Conservation (phyloP, 2,888 invertebrate species). For the Stenodera caucasica region DNA sequence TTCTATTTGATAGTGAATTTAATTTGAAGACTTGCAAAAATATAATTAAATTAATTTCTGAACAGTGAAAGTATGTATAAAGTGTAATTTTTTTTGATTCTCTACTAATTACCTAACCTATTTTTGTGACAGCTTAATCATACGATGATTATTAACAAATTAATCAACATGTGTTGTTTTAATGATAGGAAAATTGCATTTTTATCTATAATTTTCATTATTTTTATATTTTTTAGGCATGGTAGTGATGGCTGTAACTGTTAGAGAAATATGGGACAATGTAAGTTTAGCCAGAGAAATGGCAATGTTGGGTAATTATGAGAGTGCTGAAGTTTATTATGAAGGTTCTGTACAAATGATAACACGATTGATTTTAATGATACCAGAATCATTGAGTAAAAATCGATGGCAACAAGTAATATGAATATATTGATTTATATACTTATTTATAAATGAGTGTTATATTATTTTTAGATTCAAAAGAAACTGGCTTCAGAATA, state of each 20-base stretch:
- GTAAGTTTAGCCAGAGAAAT: slow-evolving; percentile 93
- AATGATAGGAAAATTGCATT: neutral
- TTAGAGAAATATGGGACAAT: slow-evolving; percentile 92
- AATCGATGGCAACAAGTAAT: slow-evolving; percentile 86
- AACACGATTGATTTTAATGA: slow-evolving; percentile 77
- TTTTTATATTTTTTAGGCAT: slow-evolving; percentile 18
- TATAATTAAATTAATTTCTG: neutral
- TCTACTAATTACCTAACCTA: neutral
- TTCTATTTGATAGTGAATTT: too few species aligned
- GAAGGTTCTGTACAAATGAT: slow-evolving; percentile 92
- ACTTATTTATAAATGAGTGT: neutral
- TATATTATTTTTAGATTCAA: slow-evolving; percentile 66
- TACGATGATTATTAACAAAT: neutral
- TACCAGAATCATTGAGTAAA: slow-evolving; percentile 78
- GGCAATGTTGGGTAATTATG: slow-evolving; percentile 94
- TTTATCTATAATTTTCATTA: neutral
- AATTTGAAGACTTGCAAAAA: neutral
- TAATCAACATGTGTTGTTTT: neutral
- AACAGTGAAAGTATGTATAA: neutral
- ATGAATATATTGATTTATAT: neutral
- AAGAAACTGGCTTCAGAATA: slow-evolving; percentile 88
- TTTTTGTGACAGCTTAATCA: neutral
- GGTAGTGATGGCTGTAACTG: slow-evolving; percentile 79
- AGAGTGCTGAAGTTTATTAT: slow-evolving; percentile 90
- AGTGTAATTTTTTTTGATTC: neutral